phyloP scores from a whole-genome alignment of 2,888 invertebrate genomes.

The Zygogramma bicolorata region DNA sequence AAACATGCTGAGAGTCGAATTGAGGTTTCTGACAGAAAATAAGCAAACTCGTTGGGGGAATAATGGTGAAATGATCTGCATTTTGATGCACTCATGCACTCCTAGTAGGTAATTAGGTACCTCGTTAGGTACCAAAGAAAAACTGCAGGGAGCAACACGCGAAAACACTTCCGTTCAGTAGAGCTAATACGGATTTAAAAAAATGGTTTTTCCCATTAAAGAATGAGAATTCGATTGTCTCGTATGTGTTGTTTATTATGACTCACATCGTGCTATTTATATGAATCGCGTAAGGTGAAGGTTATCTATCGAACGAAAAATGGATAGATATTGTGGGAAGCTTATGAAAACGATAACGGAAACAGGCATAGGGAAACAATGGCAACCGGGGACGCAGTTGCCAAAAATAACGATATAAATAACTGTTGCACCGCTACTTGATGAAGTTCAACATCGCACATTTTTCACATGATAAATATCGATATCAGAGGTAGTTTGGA shows the following conservation, averaged over 20 bases:
- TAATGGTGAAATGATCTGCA: too few species aligned
- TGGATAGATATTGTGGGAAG: neutral
- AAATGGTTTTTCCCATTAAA: neutral
- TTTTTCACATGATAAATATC: too few species aligned
- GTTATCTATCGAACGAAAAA: neutral
- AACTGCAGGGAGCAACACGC: neutral
- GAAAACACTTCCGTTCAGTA: neutral
- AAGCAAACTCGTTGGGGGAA: too few species aligned
- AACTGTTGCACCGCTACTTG: neutral
- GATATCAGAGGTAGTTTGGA: too few species aligned
- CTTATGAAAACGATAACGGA: conserved; percentile 6
- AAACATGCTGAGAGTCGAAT: too few species aligned
- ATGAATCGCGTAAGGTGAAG: conserved; percentile 7
- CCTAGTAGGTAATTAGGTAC: too few species aligned
- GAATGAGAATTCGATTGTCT: neutral
- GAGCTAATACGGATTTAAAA: neutral
- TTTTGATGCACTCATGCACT: too few species aligned
- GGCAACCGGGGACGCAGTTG: neutral
- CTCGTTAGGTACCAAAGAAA: neutral
- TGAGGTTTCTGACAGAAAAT: too few species aligned
- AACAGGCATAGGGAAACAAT: neutral
- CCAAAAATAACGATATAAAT: neutral
- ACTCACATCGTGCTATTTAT: conserved; percentile 2
- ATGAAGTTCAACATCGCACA: neutral
- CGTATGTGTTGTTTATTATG: neutral